phyloP scores from a whole-genome alignment of 2,888 invertebrate genomes.

The Pterostichus niger region DNA sequence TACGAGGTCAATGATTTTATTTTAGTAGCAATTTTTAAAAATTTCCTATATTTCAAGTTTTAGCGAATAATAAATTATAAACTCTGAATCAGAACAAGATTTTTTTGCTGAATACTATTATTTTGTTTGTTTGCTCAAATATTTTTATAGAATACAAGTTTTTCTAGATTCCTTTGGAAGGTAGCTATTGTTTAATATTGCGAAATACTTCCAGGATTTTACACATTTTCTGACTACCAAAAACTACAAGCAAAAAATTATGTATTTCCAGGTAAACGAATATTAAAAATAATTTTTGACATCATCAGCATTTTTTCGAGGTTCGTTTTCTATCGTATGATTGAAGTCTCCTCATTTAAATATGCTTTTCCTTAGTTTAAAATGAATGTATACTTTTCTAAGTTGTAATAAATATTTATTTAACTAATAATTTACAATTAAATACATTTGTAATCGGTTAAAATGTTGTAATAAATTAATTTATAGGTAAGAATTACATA shows the following conservation, averaged over 20 bases:
- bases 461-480: neutral
- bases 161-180: neutral
- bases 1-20: conserved; percentile 10
- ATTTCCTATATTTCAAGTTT: no score
- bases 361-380: neutral
- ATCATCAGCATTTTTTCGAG: neutral
- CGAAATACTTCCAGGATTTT: no score
- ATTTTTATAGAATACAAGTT: conserved; percentile 6
- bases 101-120: neutral
- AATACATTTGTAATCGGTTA: neutral
- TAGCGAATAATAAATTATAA: neutral
- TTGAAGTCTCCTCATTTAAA: neutral
- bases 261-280: neutral
- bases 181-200: no score
- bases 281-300: neutral
- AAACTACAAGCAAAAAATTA: no score
- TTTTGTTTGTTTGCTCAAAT: neutral
- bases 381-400: neutral
- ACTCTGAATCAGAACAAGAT: neutral
- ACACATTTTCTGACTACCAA: no score
- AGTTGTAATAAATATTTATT: neutral
- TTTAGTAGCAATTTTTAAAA: neutral
- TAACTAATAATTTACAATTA: neutral
- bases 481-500: neutral
- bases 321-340: neutral